Percentiles rank a stretch among this genome's conserved stretches.
Conservation (phyloP, 2,113 vertebrate genomes). For the Cavia porcellus region DNA sequence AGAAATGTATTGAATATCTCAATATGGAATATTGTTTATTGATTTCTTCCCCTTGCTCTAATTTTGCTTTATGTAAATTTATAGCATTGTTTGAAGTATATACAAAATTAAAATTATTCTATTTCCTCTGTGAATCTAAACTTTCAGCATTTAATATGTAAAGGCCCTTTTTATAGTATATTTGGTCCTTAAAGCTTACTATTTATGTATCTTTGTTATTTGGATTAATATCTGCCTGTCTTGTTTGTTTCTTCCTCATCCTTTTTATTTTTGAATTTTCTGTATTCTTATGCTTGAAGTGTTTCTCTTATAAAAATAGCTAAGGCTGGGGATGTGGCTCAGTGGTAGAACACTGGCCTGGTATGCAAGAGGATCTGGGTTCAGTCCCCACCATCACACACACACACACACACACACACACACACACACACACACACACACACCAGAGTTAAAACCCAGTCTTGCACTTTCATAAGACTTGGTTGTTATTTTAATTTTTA, state of each 20-base stretch:
- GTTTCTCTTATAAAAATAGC: background rate
- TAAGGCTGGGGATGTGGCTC: background rate
- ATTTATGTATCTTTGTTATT: background rate
- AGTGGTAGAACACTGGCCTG: background rate
- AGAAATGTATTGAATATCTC: slow-evolving; percentile 17
- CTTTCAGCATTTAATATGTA: background rate
- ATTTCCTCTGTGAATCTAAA: background rate
- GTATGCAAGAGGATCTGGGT: background rate
- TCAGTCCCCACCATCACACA: background rate
- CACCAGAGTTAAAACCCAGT: background rate
- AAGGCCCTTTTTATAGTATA: background rate
- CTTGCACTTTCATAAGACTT: background rate
- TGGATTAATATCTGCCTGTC: background rate
- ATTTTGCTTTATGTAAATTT: slow-evolving; percentile 15
- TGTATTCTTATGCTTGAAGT: background rate
- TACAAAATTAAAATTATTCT: slow-evolving; percentile 15
- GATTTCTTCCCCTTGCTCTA: slow-evolving; percentile 8
- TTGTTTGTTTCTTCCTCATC: background rate
- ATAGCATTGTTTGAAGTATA: slow-evolving; percentile 2
- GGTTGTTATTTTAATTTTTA: background rate
- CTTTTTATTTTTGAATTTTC: slow-evolving; percentile 32
- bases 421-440: background rate
- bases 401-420: background rate
- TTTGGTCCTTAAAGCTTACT: slow-evolving; percentile 9
- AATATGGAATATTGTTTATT: background rate